phyloP scores from a whole-genome alignment of 2,113 vertebrate species.

The Butastur rufipennis region DNA sequence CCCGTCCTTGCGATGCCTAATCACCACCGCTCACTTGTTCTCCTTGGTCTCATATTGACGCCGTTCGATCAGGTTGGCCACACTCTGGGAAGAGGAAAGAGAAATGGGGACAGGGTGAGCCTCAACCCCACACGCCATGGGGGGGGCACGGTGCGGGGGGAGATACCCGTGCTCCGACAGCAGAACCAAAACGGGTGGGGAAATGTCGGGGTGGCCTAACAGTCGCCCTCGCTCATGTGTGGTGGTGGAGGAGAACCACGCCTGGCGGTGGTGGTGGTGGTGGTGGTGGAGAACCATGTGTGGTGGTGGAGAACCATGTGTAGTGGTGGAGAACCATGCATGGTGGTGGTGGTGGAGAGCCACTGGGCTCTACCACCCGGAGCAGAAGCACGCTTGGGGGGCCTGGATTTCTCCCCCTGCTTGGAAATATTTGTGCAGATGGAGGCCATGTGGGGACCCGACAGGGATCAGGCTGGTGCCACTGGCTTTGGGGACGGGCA shows the following conservation, averaged over 20 bases:
- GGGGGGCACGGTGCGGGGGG: too few species aligned
- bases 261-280: not conserved
- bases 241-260: not conserved
- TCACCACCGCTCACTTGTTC: slow-evolving; percentile 77
- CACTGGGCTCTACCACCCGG: not conserved
- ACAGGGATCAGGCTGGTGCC: not conserved
- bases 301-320: fast-evolving
- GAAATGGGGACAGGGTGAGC: not conserved
- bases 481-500: not conserved
- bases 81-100: slow-evolving; percentile 74
- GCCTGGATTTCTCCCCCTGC: too few species aligned
- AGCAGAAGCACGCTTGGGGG: not conserved
- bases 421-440: not conserved
- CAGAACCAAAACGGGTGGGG: not conserved
- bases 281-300: not conserved
- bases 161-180: not conserved
- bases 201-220: not conserved
- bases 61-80: slow-evolving; percentile 90
- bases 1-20: fast-evolving
- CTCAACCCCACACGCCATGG: not conserved
- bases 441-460: fast-evolving
- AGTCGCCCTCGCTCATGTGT: fast-evolving
- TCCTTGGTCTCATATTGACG: slow-evolving; percentile 89
- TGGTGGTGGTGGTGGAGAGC: not conserved
- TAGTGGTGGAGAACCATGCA: fast-evolving